phyloP scores from a whole-genome alignment of 2,888 invertebrate species.

The Caenorhabditis angaria region DNA sequence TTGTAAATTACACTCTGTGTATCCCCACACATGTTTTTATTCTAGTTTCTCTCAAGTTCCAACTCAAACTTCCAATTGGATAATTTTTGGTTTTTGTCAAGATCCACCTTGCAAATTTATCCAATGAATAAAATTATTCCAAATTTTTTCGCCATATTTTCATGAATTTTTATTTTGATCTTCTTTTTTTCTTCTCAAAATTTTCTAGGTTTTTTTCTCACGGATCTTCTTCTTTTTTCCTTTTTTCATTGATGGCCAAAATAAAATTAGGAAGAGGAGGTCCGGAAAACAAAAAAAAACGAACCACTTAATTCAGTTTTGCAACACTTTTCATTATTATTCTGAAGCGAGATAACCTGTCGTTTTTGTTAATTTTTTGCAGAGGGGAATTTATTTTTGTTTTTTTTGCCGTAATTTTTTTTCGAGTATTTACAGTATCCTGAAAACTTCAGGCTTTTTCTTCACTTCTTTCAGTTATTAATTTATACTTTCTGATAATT shows the following conservation, averaged over 20 bases:
- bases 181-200: background rate
- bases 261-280: background rate
- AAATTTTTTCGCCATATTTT: background rate
- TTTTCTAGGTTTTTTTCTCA: background rate
- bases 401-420: background rate
- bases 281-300: background rate
- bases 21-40: no score
- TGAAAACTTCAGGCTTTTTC: no score
- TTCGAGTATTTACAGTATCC: no score
- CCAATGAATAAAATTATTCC: background rate
- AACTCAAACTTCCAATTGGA: no score
- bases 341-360: background rate
- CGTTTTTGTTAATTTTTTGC: background rate
- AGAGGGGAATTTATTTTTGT: background rate
- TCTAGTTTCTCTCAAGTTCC: no score
- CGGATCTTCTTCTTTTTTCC: background rate
- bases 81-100: no score
- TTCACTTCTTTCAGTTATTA: no score
- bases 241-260: background rate
- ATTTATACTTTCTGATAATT: no score
- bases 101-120: background rate
- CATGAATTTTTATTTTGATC: background rate
- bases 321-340: slow-evolving; percentile 4
- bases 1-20: no score
- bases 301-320: slow-evolving; percentile 4